These are phyloP conservation scores for Penelope pileata DNA, from an alignment of 2,113 vertebrate genomes.

Conservation along the genomic window DNA sequence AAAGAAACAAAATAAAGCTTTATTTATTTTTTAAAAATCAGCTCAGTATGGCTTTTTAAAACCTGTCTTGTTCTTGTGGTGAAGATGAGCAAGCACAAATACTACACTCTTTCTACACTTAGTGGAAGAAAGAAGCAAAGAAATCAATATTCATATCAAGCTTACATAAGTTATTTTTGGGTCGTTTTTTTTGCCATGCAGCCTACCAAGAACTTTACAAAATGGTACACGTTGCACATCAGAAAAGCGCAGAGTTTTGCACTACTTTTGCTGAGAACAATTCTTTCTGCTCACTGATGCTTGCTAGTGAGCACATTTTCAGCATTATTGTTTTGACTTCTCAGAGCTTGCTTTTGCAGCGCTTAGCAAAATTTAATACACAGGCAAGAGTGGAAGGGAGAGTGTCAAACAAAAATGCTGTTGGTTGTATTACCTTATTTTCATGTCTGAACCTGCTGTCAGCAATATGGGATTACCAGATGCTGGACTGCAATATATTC, in stretches of 20 bases:
- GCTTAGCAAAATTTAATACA: not conserved
- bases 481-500: conserved; percentile 97
- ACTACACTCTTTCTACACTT: not conserved
- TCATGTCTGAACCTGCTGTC: conserved; percentile 98
- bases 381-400: not conserved
- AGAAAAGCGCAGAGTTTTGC: not conserved
- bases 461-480: conserved; percentile 96
- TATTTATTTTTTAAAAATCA: not conserved
- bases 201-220: not conserved
- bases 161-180: not conserved
- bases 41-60: not conserved
- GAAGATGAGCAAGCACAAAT: not conserved
- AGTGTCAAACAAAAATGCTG: not conserved
- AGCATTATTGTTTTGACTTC: not conserved
- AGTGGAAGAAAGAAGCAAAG: not conserved
- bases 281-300: not conserved
- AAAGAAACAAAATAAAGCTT: not conserved
- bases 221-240: not conserved
- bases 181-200: not conserved
- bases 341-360: not conserved
- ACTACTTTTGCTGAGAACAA: not conserved
- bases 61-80: not conserved
- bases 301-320: not conserved
- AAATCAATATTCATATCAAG: not conserved
- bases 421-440: conserved; percentile 86